These are phyloP conservation scores for Lampris incognitus DNA, from an alignment of 2,113 vertebrate species.

Conservation along the genomic window DNA sequence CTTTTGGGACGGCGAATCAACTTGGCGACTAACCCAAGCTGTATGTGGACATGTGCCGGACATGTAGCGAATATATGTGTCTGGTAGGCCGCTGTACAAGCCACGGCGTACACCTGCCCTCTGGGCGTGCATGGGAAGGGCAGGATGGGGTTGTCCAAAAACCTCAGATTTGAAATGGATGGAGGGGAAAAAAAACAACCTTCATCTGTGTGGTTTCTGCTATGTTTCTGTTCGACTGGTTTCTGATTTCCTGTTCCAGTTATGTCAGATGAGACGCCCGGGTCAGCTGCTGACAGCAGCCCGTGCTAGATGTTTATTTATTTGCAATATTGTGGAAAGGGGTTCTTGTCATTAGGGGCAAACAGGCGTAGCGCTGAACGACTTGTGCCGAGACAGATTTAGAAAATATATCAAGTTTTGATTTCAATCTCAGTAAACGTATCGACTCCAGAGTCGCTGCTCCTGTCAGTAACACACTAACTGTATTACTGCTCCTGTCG, in stretches of 20 bases:
- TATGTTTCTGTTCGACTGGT: neutral
- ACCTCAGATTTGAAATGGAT: conserved; percentile 54
- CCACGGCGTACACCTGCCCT: conserved; percentile 59
- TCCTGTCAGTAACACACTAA: conserved; percentile 70
- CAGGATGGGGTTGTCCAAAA: conserved; percentile 25
- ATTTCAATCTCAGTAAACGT: conserved; percentile 52
- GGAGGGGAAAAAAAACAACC: conserved; percentile 37
- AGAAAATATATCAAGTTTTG: conserved; percentile 52
- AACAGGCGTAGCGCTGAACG: conserved; percentile 33
- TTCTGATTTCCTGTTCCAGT: conserved; percentile 39
- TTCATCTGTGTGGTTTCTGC: conserved; percentile 45
- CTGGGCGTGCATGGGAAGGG: conserved; percentile 62
- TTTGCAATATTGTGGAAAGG: conserved; percentile 45
- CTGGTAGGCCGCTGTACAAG: conserved; percentile 50
- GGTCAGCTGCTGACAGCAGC: conserved; percentile 52
- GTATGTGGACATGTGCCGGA: conserved; percentile 63
- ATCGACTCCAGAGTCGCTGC: conserved; percentile 41
- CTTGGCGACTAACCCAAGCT: conserved; percentile 54
- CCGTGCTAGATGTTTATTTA: conserved; percentile 70
- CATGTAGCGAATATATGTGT: conserved; percentile 62
- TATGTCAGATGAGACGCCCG: conserved; percentile 36
- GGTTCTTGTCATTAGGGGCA: conserved; percentile 40
- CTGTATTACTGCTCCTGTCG: too few species aligned
- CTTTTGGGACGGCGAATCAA: conserved; percentile 38
- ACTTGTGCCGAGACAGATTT: conserved; percentile 15